Evolutionary conservation across 2,113 vertebrate genomes (phyloP).

Genomic region (Erinaceus europaeus): DNA sequence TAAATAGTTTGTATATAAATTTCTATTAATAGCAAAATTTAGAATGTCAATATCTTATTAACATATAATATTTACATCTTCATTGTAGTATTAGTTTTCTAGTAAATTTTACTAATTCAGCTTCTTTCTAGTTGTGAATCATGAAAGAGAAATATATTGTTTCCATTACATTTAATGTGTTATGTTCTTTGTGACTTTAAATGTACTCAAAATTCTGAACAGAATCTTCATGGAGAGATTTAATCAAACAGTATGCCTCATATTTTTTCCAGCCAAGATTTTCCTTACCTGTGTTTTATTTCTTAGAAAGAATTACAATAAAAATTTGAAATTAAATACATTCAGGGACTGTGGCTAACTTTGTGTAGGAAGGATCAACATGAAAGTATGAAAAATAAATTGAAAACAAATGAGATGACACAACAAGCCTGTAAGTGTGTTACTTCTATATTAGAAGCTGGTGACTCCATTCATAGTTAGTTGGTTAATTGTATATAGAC

Average conservation of each 20-base stretch:
- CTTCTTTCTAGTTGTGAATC: background rate
- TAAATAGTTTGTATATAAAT: background rate
- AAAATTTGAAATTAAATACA: background rate
- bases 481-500: background rate
- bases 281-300: background rate
- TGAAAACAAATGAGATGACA: background rate
- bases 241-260: background rate
- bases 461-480: background rate
- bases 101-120: background rate
- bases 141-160: background rate
- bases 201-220: background rate
- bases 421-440: background rate
- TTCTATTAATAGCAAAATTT: background rate
- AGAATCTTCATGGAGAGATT: background rate
- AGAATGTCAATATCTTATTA: background rate
- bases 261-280: background rate
- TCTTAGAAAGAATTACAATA: background rate
- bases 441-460: background rate
- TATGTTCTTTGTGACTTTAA: background rate
- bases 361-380: background rate
- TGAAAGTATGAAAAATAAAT: background rate
- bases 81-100: slow-evolving; percentile 32
- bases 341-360: background rate
- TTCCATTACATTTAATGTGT: background rate
- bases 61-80: background rate